Conservation (phyloP, 1,140 invertebrate species). For the Apis dorsata region DNA sequence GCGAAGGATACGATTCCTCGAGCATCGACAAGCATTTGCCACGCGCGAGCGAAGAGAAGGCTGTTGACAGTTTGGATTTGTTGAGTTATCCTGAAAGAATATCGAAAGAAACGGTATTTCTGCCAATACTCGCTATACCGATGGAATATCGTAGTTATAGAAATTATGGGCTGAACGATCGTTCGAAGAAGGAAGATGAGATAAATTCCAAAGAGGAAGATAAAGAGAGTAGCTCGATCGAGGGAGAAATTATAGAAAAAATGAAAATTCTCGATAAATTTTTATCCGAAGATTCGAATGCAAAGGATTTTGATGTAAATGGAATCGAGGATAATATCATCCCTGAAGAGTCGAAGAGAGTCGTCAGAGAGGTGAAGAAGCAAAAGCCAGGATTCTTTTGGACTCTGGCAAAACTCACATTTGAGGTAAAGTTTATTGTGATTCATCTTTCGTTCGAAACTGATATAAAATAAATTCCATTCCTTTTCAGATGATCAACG, state of each 20-base stretch:
- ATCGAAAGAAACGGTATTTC: not conserved
- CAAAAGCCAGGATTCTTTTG: conserved; percentile 79
- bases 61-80: not conserved
- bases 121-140: too few relatives aligned
- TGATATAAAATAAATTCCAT: not conserved
- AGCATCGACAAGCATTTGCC: not conserved
- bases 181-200: not conserved
- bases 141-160: not conserved
- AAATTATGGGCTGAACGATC: not conserved
- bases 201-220: not conserved
- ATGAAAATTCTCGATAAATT: conserved; percentile 41
- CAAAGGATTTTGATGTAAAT: not conserved
- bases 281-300: conserved; percentile 17
- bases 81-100: not conserved
- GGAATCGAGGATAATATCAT: conserved; percentile 36
- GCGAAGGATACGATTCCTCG: not conserved
- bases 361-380: conserved; percentile 70
- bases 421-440: conserved; percentile 71
- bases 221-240: not conserved
- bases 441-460: too few relatives aligned
- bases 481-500: conserved; percentile 76
- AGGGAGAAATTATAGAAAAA: conserved; percentile 30
- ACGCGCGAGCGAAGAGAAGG: not conserved
- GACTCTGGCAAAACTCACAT: conserved; percentile 77
- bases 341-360: conserved; percentile 63